Percentiles rank a stretch among this genome's conserved stretches.
phyloP scores from a whole-genome alignment of 2,113 vertebrate genomes.

The Rhinogobius similis region DNA sequence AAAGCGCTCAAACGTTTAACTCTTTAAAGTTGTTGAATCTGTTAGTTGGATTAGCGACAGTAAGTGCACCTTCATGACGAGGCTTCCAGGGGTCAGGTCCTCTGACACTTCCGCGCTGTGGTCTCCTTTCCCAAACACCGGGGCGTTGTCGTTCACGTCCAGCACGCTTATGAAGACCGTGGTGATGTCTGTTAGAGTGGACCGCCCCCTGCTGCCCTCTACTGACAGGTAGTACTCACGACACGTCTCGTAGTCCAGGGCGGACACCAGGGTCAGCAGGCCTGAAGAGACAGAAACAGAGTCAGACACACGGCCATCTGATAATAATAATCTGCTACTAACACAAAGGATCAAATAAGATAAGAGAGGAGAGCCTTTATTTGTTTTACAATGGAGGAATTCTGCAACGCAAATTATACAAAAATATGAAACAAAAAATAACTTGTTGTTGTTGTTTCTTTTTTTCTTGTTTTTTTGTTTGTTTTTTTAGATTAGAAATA shows the following conservation, averaged over 20 bases:
- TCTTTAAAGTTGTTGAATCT: too few species aligned
- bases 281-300: conserved; percentile 46
- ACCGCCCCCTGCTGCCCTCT: conserved; percentile 85
- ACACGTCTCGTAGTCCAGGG: conserved; percentile 87
- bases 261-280: conserved; percentile 76
- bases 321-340: too few species aligned
- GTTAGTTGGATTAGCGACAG: too few species aligned
- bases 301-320: background rate
- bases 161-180: conserved; percentile 89
- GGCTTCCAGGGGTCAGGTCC: conserved; percentile 81
- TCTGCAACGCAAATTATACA: too few species aligned
- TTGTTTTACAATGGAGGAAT: too few species aligned
- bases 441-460: too few species aligned
- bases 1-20: too few species aligned
- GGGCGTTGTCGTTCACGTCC: conserved; percentile 89
- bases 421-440: too few species aligned
- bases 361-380: too few species aligned
- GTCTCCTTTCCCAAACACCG: conserved; percentile 80
- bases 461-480: too few species aligned
- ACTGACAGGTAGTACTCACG: conserved; percentile 88
- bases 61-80: conserved; percentile 82
- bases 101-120: conserved; percentile 82
- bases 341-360: too few species aligned
- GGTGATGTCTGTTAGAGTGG: conserved; percentile 84
- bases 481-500: too few species aligned